Base-by-base conservation (phyloP, 2,888 invertebrate species). In the Gymnosoma rotundatum region DNA sequence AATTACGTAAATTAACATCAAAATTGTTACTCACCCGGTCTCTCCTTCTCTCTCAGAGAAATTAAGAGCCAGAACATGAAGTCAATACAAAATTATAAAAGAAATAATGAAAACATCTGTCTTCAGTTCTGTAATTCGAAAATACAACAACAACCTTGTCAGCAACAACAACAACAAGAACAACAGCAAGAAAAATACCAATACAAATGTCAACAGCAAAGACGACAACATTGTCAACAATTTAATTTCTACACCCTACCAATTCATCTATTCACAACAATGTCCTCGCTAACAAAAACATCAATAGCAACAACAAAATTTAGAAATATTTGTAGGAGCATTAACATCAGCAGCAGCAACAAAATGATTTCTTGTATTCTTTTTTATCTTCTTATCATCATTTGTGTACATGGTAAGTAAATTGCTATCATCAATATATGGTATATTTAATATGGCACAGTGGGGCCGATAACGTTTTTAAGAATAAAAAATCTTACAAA, bases 331-430 rank as follows among this genome's bases (percentile, higher is more conserved):
- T 83, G 64, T 66, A 76, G 64, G 64, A 78, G 64, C 60, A 67
- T 63, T 56, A 87, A 58, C 70, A 78, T 61, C 60, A 87, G 64
- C 70, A 78, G 78, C 83, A 87, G 83, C 76, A 84, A 58, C 60
- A 83, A 80, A 69, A 79, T 83, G 75, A 81, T 75, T 66, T 67
- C 78, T 64, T 61, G 54, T 18, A 54, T 85, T 48, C 74, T 86
- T 45, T 84, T 86, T 78, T 83, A 86, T 86, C 83, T 87, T 87
- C 87, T 89, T 89, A 88, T 89, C 89, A 88, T 89, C 87, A 88
- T 89, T 87, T 90, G 88, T 86, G 83, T 90, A 86, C 87, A 89
- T 88, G 90, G 90, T 90, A 90, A 90, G 90, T 90, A 78, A 87
- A 85, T 75, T 82, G 83, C 83, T 79, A 78, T 78, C 74, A 84